Evolutionary conservation across 2,113 vertebrate genomes (phyloP).

Genomic region (Coreoperca whiteheadi): DNA sequence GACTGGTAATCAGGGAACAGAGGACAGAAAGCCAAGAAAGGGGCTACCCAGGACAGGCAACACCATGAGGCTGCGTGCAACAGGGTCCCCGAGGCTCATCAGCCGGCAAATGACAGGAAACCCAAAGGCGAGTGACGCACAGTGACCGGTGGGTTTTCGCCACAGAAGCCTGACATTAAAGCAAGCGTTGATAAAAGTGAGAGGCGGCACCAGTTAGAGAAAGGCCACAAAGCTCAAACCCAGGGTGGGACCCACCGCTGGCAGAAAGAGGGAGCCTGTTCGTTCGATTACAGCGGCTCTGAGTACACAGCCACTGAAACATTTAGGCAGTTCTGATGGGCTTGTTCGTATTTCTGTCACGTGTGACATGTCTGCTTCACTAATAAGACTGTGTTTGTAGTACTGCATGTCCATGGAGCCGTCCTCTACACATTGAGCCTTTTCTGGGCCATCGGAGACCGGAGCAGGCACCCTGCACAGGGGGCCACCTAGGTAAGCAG

Average conservation of each 20-base stretch:
- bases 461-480: no score
- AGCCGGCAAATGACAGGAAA: not conserved
- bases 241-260: not conserved
- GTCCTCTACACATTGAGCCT: no score
- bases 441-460: no score
- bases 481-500: no score
- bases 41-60: not conserved
- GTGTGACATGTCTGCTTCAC: no score
- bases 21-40: not conserved
- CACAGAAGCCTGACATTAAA: not conserved
- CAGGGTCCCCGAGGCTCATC: no score
- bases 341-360: no score
- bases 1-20: not conserved
- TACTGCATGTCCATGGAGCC: no score
- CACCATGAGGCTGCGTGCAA: no score
- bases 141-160: not conserved
- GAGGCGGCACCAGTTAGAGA: not conserved
- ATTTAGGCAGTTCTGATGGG: not conserved
- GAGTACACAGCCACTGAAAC: not conserved
- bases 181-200: not conserved
- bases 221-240: not conserved
- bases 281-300: not conserved
- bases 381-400: no score
- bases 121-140: not conserved
- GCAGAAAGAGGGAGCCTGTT: slow-evolving; percentile 3